Evolutionary conservation across 2,797 vertebrate species (phyloP).

Genomic region (Spinibarbus caldwelli): DNA sequence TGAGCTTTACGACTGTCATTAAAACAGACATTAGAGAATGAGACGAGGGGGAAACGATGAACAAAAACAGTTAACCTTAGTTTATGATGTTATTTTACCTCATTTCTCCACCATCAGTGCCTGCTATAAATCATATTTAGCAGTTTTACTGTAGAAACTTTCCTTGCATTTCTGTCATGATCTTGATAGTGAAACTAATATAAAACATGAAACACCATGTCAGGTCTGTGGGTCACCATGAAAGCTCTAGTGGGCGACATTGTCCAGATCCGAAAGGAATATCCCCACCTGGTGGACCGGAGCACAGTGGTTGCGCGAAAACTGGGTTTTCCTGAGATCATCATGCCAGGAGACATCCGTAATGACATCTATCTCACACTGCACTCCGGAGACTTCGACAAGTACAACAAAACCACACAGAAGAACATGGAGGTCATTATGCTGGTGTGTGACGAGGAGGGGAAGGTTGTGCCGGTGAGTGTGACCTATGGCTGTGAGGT

Average conservation of each 20-base stretch:
- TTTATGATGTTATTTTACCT: not conserved
- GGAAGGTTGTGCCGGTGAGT: conserved; percentile 90
- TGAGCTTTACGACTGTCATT: conserved; percentile 1
- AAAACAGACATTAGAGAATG: not conserved
- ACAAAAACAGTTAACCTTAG: not conserved
- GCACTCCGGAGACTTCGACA: conserved; percentile 92
- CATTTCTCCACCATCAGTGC: not conserved
- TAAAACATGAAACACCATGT: not conserved
- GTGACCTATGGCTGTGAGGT: not conserved
- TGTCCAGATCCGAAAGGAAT: conserved; percentile 92
- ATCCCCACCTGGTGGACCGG: conserved; percentile 95
- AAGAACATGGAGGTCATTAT: conserved; percentile 97
- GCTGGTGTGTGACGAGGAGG: conserved; percentile 95
- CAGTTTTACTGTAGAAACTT: not conserved
- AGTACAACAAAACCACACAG: conserved; percentile 97
- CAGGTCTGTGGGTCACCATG: conserved; percentile 97
- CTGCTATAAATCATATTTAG: not conserved
- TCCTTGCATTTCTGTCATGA: not conserved
- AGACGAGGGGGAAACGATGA: not conserved
- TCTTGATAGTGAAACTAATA: not conserved
- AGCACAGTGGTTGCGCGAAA: conserved; percentile 94
- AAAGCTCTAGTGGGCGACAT: conserved; percentile 95
- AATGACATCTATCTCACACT: conserved; percentile 98
- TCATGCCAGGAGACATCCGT: conserved; percentile 97
- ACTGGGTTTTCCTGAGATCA: conserved; percentile 97